Conservation (phyloP, 2,113 vertebrate genomes). For the Plestiodon gilberti region DNA sequence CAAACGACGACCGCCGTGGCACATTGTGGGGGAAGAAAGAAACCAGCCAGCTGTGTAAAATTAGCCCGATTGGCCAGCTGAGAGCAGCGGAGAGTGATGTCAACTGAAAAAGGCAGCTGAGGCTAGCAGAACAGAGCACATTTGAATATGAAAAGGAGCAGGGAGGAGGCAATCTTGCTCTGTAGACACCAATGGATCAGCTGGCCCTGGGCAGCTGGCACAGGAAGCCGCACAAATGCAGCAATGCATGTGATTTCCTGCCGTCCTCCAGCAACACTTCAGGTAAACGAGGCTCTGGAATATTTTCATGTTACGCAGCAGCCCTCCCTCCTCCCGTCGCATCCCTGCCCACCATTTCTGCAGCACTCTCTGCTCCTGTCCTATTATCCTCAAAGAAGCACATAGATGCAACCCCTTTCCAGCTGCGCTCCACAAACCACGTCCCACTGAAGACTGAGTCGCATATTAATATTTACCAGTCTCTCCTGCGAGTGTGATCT, state of each 20-base stretch:
- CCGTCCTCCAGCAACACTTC: fast-evolving
- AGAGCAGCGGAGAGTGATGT: constrained; percentile 57
- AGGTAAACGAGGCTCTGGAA: not conserved
- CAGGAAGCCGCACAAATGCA: not conserved
- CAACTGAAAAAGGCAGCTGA: constrained; percentile 66
- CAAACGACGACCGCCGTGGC: not conserved
- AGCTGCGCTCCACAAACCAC: not conserved
- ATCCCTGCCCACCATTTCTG: not conserved
- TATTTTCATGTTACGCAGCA: not conserved
- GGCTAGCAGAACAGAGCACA: constrained; percentile 46
- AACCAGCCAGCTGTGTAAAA: constrained; percentile 47
- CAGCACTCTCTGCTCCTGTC: not conserved
- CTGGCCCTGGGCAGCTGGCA: constrained; percentile 19
- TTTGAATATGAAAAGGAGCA: constrained; percentile 29
- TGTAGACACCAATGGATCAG: not conserved
- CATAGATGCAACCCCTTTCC: not conserved
- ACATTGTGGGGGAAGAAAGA: constrained; percentile 47
- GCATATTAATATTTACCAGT: not conserved
- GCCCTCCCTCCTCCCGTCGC: not conserved
- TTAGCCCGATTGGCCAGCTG: constrained; percentile 61
- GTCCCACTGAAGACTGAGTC: not conserved
- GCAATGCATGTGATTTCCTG: not conserved
- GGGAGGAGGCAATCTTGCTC: not conserved
- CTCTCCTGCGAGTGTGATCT: no score
- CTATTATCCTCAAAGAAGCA: not conserved